Percentiles rank a stretch among this genome's conserved stretches.
Conservation (phyloP, 64 coral and sea anemone species). For the Trachythela sp. region DNA sequence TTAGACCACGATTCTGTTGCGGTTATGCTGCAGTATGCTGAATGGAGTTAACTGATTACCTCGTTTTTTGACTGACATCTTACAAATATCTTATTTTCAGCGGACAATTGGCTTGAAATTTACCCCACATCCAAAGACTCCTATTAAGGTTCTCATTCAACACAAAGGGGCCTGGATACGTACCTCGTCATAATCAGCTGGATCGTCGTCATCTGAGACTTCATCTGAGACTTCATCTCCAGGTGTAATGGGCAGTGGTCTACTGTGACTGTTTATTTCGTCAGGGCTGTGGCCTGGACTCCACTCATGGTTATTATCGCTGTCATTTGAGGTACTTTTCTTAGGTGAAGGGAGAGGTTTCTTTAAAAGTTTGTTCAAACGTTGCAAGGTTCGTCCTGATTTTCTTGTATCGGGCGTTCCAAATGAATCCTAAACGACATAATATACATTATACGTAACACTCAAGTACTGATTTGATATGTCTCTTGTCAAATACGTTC, state of each 20-base stretch:
- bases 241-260: background rate
- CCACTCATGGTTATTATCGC: background rate
- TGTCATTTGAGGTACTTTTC: background rate
- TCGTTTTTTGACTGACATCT: too few relatives aligned
- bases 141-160: too few relatives aligned
- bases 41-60: too few relatives aligned
- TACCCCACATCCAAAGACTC: too few relatives aligned
- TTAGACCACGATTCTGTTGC: too few relatives aligned
- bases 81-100: too few relatives aligned
- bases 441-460: too few relatives aligned
- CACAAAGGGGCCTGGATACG: too few relatives aligned
- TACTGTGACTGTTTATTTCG: background rate
- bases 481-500: too few relatives aligned
- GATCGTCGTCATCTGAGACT: background rate
- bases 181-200: background rate
- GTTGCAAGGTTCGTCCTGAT: background rate
- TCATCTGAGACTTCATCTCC: background rate
- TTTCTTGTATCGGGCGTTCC: background rate
- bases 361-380: background rate
- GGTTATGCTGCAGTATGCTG: too few relatives aligned
- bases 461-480: too few relatives aligned
- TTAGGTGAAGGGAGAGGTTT: background rate
- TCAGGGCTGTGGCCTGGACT: background rate
- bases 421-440: background rate
- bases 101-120: too few relatives aligned